Conservation (phyloP, 2,888 invertebrate genomes). For the Xestia sexstrigata region DNA sequence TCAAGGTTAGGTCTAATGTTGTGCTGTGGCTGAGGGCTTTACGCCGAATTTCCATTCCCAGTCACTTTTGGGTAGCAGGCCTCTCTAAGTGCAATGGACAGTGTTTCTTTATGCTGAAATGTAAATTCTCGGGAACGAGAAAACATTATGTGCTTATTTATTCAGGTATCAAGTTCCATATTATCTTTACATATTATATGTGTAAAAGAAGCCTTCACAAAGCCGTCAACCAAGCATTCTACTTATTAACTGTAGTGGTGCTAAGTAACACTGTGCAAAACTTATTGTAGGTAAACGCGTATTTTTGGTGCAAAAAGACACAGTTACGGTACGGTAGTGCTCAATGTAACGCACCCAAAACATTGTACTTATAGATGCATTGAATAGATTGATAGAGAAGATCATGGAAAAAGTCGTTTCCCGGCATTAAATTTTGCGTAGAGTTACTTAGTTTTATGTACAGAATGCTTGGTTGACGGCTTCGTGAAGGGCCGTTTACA, state of each 20-base stretch:
- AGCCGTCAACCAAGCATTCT: not conserved
- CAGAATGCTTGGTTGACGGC: not conserved
- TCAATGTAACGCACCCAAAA: not conserved
- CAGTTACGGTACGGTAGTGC: not conserved
- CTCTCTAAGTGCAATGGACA: not conserved
- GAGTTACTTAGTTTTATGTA: too few relatives aligned
- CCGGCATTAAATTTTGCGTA: too few relatives aligned
- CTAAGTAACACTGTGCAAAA: not conserved
- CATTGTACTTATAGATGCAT: too few relatives aligned
- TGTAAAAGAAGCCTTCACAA: not conserved
- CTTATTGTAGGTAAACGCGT: not conserved
- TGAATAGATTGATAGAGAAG: too few relatives aligned
- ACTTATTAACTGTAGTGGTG: not conserved
- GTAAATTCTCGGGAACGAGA: not conserved
- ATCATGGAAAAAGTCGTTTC: too few relatives aligned
- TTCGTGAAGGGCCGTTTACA: not conserved
- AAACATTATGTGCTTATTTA: not conserved
- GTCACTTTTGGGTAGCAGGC: conserved; percentile 6
- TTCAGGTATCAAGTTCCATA: not conserved
- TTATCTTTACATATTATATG: not conserved
- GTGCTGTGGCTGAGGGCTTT: conserved; percentile 18
- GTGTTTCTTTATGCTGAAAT: not conserved
- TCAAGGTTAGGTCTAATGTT: conserved; percentile 53
- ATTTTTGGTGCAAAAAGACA: not conserved
- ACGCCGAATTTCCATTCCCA: conserved; percentile 31